phyloP scores from a whole-genome alignment of 2,797 vertebrate species.

The Nothura maculosa region DNA sequence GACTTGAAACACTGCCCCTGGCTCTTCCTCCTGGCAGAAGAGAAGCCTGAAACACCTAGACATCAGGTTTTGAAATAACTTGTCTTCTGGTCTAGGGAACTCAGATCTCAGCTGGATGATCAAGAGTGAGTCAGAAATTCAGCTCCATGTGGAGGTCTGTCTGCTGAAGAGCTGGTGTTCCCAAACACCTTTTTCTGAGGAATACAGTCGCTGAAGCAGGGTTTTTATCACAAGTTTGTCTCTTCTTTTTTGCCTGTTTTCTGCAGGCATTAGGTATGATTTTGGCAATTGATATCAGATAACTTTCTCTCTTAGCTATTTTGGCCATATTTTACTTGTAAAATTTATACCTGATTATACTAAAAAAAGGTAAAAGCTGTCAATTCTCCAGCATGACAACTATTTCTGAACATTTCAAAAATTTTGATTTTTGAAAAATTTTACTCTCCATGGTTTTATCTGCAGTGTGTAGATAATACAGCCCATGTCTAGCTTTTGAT shows the following conservation, averaged over 20 bases:
- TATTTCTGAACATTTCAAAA: not conserved
- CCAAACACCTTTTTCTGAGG: fast-evolving
- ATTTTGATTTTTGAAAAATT: not conserved
- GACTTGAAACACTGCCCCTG: not conserved
- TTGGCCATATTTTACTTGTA: not conserved
- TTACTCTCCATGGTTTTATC: not conserved
- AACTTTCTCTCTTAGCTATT: not conserved
- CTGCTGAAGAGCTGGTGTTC: not conserved
- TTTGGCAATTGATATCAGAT: not conserved
- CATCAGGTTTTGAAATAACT: not conserved
- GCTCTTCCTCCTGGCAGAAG: not conserved
- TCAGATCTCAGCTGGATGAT: not conserved
- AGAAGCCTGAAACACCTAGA: fast-evolving
- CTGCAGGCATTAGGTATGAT: fast-evolving
- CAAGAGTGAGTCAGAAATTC: not conserved
- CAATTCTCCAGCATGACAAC: not conserved
- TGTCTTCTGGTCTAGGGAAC: not conserved
- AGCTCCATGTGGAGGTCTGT: fast-evolving
- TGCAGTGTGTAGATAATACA: not conserved
- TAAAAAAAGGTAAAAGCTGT: not conserved
- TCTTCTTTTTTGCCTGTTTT: fast-evolving
- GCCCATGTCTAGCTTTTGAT: not conserved
- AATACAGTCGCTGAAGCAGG: not conserved
- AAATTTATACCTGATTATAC: not conserved
- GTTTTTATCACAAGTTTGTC: not conserved